A percentile compares a stretch with the other conserved stretches of the same genome.
Evolutionary conservation across 2,113 vertebrate species (phyloP).

Genomic region (Gymnarchus niloticus): DNA sequence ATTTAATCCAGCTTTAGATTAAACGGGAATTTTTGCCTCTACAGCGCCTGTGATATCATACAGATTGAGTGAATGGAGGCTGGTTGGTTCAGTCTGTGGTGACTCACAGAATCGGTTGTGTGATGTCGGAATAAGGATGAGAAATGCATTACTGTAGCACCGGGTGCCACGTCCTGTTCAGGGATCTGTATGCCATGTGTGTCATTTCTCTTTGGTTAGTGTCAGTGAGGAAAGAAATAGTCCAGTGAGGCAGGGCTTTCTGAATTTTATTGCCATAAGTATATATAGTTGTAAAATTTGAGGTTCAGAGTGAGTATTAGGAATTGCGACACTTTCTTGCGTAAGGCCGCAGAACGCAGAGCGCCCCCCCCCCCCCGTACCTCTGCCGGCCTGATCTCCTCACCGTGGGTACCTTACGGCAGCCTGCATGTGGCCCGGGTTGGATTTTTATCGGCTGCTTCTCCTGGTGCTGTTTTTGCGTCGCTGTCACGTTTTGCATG

Average conservation of each 20-base stretch:
- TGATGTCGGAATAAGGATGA: not conserved
- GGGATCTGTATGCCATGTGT: not conserved
- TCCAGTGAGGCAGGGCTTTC: not conserved
- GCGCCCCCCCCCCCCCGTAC: too few relatives aligned
- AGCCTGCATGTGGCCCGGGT: not conserved
- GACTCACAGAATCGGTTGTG: constrained; percentile 21
- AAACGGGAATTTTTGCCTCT: constrained; percentile 41
- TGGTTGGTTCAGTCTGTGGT: constrained; percentile 41
- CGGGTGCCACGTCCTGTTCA: not conserved
- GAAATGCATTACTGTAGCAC: not conserved
- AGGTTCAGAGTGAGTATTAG: not conserved
- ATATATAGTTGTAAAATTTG: not conserved
- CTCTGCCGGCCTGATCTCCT: not conserved
- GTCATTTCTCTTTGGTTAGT: not conserved
- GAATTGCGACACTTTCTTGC: not conserved
- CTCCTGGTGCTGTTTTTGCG: not conserved
- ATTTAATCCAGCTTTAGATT: constrained; percentile 53
- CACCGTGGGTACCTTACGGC: not conserved
- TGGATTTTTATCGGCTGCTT: too few relatives aligned
- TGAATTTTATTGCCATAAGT: not conserved
- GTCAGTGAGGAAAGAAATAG: not conserved
- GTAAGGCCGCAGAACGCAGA: not conserved
- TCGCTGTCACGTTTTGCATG: not conserved
- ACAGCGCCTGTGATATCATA: constrained; percentile 39
- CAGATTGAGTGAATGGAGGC: constrained; percentile 40